phyloP scores from a whole-genome alignment of 92 coral and sea anemone genomes.

The Montipora capitata region DNA sequence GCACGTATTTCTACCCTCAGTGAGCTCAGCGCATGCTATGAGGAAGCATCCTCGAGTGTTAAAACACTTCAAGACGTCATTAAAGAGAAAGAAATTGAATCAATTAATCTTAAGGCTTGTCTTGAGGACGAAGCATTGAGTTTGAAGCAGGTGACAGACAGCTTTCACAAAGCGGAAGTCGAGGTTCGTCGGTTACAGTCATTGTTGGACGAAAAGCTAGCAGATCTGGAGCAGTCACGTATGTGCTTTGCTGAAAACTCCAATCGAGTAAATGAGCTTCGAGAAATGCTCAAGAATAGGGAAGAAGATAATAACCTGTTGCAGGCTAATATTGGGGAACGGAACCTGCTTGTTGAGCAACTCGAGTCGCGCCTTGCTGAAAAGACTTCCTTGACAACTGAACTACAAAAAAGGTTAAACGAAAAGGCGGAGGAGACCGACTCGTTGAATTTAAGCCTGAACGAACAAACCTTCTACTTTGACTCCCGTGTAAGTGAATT shows the following conservation, averaged over 20 bases:
- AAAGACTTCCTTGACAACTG: conserved; percentile 36
- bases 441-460: conserved; percentile 14
- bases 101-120: not conserved
- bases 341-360: conserved; percentile 47
- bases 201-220: conserved; percentile 17
- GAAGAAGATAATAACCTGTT: conserved; percentile 59
- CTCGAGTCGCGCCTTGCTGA: conserved; percentile 68
- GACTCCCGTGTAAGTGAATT: conserved; percentile 11
- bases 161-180: conserved; percentile 21
- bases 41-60: conserved; percentile 56
- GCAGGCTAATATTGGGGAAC: conserved; percentile 58
- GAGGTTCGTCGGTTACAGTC: conserved; percentile 30
- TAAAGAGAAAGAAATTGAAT: conserved; percentile 55
- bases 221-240: conserved; percentile 25
- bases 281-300: conserved; percentile 44
- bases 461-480: conserved; percentile 16
- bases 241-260: conserved; percentile 28
- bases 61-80: conserved; percentile 54
- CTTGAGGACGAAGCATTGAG: conserved; percentile 23
- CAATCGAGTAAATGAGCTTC: conserved; percentile 32
- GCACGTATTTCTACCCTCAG: conserved; percentile 9
- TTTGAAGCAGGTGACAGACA: conserved; percentile 36
- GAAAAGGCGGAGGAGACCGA: conserved; percentile 1
- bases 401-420: conserved; percentile 17
- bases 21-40: conserved; percentile 53